phyloP scores from a whole-genome alignment of 2,888 invertebrate species.

The Loripinus fragilis region DNA sequence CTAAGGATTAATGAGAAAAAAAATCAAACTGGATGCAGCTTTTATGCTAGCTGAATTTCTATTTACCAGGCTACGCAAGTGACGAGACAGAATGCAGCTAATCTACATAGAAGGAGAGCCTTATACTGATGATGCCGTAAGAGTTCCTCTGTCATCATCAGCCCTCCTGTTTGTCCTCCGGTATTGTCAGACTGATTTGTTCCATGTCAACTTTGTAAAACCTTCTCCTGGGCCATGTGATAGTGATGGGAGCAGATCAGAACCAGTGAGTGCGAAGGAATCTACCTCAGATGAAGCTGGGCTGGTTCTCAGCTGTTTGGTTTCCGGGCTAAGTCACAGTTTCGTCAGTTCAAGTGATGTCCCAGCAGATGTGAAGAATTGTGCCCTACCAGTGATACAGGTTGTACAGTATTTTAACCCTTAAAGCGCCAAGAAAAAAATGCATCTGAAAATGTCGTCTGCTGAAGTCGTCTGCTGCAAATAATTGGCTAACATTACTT shows the following conservation, averaged over 20 bases:
- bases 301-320: background rate
- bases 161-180: constrained; percentile 66
- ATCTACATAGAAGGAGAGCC: constrained; percentile 52
- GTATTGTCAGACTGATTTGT: constrained; percentile 61
- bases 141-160: constrained; percentile 65
- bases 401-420: constrained; percentile 5
- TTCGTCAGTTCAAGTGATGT: constrained; percentile 29
- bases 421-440: background rate
- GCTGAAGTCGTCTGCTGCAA: too few species aligned
- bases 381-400: constrained; percentile 61
- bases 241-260: background rate
- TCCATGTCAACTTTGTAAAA: constrained; percentile 44
- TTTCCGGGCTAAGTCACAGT: constrained; percentile 15
- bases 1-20: too few species aligned
- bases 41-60: too few species aligned
- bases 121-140: constrained; percentile 37
- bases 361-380: constrained; percentile 51
- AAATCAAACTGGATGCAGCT: too few species aligned
- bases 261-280: background rate
- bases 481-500: too few species aligned
- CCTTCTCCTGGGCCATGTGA: background rate
- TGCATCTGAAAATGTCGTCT: too few species aligned
- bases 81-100: background rate
- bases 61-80: too few species aligned
- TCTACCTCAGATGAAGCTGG: background rate